These are phyloP conservation scores for Daphoenositta chrysoptera DNA, from an alignment of 2,113 vertebrate genomes.

Conservation along the genomic window DNA sequence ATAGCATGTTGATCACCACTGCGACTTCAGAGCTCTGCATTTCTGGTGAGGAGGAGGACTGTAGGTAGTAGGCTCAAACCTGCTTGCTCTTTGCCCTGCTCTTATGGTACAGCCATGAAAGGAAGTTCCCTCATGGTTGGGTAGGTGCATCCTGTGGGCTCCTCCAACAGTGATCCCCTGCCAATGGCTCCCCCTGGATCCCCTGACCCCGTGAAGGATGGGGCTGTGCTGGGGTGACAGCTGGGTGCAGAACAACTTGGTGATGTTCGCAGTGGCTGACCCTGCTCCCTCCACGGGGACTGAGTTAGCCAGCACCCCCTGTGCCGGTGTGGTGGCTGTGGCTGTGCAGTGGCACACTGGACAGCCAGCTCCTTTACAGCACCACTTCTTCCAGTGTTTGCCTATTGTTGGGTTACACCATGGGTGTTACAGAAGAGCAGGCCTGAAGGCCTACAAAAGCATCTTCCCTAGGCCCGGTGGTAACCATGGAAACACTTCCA, in stretches of 20 bases:
- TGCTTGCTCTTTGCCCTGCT: background rate
- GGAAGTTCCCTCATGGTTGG: background rate
- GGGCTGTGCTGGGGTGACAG: background rate
- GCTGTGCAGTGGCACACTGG: background rate
- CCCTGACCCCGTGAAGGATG: background rate
- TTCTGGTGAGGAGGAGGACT: background rate
- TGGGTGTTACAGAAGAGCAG: too few relatives aligned
- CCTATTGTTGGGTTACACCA: too few relatives aligned
- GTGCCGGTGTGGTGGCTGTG: background rate
- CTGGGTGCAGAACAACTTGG: background rate
- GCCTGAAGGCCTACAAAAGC: too few relatives aligned
- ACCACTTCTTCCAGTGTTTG: background rate
- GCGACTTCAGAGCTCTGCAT: background rate
- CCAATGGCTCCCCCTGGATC: background rate
- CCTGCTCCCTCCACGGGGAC: rapidly evolving
- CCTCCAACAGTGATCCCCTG: background rate
- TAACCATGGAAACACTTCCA: too few relatives aligned
- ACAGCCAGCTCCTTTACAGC: background rate
- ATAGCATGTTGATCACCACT: background rate
- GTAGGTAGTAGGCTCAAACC: background rate
- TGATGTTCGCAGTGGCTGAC: background rate
- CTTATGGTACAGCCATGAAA: rapidly evolving
- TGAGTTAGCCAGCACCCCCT: background rate
- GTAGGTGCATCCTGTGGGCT: background rate
- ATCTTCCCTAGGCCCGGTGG: too few relatives aligned